Evolutionary conservation across 2,113 vertebrate genomes (phyloP).

Genomic region (Promerops cafer): DNA sequence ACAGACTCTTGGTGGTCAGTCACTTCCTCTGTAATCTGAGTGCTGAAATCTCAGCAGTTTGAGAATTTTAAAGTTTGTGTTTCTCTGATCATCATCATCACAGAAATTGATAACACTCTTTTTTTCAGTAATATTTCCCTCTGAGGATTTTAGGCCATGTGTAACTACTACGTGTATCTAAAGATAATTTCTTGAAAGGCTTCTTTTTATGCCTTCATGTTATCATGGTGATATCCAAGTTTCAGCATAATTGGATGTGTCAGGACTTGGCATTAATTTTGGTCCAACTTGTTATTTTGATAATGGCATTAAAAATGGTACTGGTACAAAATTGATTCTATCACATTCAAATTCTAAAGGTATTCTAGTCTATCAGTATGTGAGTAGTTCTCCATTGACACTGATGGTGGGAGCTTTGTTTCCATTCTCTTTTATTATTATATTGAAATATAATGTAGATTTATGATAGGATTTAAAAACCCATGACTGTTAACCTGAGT

Average conservation of each 20-base stretch:
- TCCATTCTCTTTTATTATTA: background rate
- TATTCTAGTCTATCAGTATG: background rate
- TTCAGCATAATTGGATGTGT: background rate
- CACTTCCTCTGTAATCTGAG: background rate
- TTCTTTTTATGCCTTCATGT: background rate
- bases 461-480: background rate
- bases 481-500: background rate
- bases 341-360: background rate
- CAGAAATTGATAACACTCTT: background rate
- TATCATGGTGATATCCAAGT: background rate
- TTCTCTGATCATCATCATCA: background rate
- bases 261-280: background rate
- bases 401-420: background rate
- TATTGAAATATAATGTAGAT: background rate
- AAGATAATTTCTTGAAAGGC: background rate
- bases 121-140: background rate
- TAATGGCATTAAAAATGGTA: background rate
- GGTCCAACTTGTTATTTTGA: background rate
- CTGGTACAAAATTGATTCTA: background rate
- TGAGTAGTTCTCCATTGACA: background rate
- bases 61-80: background rate
- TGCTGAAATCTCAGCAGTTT: background rate
- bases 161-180: accelerated
- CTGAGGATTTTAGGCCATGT: background rate
- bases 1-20: background rate